Base-by-base conservation (phyloP, 1,140 invertebrate genomes). In the Venustaconcha ellipsiformis region DNA sequence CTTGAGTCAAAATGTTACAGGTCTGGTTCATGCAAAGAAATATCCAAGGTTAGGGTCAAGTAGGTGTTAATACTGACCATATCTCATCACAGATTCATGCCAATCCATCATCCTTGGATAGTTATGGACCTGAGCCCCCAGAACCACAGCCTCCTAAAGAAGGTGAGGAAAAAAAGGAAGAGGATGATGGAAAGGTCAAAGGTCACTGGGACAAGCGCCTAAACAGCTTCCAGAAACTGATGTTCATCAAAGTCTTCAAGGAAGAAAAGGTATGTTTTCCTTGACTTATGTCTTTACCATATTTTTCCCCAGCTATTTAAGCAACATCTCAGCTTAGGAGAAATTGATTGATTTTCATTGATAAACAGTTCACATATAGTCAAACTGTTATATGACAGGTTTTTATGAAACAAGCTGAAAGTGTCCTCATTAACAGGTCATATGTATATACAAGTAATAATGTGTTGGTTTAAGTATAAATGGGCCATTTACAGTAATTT, bases 221-320 rank as follows among this genome's bases (percentile, higher is more conserved):
- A 56, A 86, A 83, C n/a, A 82, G 79, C 55, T 91, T 91, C 83
- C 88, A 91, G 78, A 90, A 90, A 78, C 82, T 91, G 14, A 84
- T 90, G 69, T 87, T 90, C 65, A 83, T 90, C 60, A 90, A 90
- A 79, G 84, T 80, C 64, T 89, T 90, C 78, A 75, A 84, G 67
- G 86, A 87, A 76, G 86, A 89, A 76, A 86, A 85, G 85, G 88
- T 89, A 75, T 68, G 48, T 48, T 48, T 48, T 48, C 11, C 37
- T 48, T 48, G 37, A 48, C 37, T 48, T 48, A 48, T 48, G 37
- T 48, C 11, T 48, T 48, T 8, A 48, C 37, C 37, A 8, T 48
- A 6, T 37, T 37, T 37, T 37, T 4, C n/a, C 37, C 5, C 37
- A 8, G 5, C 11, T 48, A 48, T 48, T 48, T 48, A 6, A 8